Percentiles rank a stretch among this genome's conserved stretches.
Conservation (phyloP, 2,797 vertebrate species). For the Syngnathus rostellatus region DNA sequence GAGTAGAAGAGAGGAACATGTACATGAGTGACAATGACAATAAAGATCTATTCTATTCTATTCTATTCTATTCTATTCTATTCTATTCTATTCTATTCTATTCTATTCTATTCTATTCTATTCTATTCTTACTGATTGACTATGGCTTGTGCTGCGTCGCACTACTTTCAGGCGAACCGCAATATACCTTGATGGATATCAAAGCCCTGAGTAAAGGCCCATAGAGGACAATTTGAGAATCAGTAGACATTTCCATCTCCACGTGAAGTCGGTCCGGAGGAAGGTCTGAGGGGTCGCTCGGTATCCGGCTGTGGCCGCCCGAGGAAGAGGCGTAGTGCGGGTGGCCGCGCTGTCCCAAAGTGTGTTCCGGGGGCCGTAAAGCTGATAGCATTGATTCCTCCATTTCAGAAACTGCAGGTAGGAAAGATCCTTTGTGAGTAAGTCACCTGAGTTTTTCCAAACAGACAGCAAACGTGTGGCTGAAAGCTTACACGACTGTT, state of each 20-base stretch:
- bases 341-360: conserved; percentile 55
- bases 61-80: no score
- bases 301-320: conserved; percentile 60
- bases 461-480: background rate
- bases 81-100: no score
- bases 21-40: no score
- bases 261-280: conserved; percentile 89
- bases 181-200: conserved; percentile 84
- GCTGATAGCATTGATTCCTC: conserved; percentile 85
- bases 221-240: conserved; percentile 90
- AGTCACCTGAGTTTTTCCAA: background rate
- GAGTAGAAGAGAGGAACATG: background rate
- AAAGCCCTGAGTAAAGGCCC: conserved; percentile 87
- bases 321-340: conserved; percentile 68
- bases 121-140: no score
- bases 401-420: conserved; percentile 84
- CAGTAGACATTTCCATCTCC: conserved; percentile 91
- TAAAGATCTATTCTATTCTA: no score
- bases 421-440: background rate
- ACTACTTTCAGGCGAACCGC: no score
- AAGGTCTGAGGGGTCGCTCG: conserved; percentile 85
- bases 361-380: conserved; percentile 63
- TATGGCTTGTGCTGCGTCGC: background rate
- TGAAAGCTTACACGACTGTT: conserved; percentile 82
- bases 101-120: no score